A percentile compares a stretch with the other conserved stretches of the same genome.
Evolutionary conservation across 2,797 vertebrate species (phyloP).

Genomic region (Hydrolagus colliei): DNA sequence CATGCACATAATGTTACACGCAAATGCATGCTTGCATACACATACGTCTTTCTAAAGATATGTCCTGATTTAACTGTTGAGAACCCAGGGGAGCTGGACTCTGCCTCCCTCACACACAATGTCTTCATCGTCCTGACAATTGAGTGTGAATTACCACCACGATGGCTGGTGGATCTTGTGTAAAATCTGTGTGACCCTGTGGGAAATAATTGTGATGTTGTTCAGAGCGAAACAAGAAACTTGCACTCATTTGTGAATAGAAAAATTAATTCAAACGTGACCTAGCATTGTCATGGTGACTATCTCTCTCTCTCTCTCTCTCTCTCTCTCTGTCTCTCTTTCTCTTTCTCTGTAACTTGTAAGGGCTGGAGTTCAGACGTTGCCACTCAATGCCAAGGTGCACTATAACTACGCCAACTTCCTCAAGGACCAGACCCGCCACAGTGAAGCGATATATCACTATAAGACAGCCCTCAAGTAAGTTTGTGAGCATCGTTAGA

Average conservation of each 20-base stretch:
- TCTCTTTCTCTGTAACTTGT: background rate
- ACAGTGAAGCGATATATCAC: constrained; percentile 78
- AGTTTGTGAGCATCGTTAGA: constrained; percentile 36
- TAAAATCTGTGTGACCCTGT: background rate
- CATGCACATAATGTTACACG: too few species aligned
- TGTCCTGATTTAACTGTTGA: too few species aligned
- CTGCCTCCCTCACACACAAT: too few species aligned
- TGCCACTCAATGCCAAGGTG: constrained; percentile 95
- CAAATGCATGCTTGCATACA: too few species aligned
- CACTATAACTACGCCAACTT: constrained; percentile 98
- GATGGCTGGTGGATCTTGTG: too few species aligned
- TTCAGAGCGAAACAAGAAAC: background rate
- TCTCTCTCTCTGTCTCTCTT: constrained; percentile 34
- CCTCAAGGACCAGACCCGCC: constrained; percentile 80
- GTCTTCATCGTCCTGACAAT: too few species aligned
- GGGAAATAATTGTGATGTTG: too few species aligned
- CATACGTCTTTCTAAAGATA: too few species aligned
- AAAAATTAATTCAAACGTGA: background rate
- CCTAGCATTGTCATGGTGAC: background rate
- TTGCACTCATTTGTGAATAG: background rate
- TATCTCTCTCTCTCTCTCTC: constrained; percentile 17
- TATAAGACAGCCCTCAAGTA: constrained; percentile 87
- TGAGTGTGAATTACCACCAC: too few species aligned
- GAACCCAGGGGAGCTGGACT: too few species aligned
- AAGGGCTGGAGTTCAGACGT: constrained; percentile 88